These are phyloP conservation scores for Silurus asotus DNA, from an alignment of 2,113 vertebrate species.

Conservation along the genomic window DNA sequence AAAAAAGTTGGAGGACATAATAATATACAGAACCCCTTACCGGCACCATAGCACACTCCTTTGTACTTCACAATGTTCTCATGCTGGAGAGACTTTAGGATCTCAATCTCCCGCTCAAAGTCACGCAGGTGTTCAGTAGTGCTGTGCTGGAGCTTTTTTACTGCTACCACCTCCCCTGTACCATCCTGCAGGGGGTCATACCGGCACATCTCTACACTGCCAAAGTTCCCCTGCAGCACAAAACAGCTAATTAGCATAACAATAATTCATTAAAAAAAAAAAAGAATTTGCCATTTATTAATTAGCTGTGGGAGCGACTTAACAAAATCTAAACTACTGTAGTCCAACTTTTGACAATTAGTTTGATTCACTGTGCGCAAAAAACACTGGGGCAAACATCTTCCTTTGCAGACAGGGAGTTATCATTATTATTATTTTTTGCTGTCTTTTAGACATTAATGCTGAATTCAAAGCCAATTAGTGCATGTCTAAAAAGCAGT, in stretches of 20 bases:
- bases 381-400: not conserved
- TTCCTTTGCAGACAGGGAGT: not conserved
- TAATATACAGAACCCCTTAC: slow-evolving; percentile 63
- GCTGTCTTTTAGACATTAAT: not conserved
- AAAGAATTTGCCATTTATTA: not conserved
- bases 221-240: slow-evolving; percentile 88
- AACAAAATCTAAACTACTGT: not conserved
- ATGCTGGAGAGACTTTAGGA: slow-evolving; percentile 95
- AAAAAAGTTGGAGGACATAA: not conserved
- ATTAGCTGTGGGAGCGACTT: not conserved
- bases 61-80: slow-evolving; percentile 99
- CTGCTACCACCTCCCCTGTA: slow-evolving; percentile 96
- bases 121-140: slow-evolving; percentile 92
- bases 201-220: slow-evolving; percentile 96
- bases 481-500: not conserved
- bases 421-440: not conserved
- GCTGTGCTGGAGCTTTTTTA: slow-evolving; percentile 96
- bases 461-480: not conserved
- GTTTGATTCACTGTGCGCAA: not conserved
- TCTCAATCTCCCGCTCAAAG: slow-evolving; percentile 97
- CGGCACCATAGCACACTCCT: slow-evolving; percentile 96
- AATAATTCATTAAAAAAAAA: not conserved
- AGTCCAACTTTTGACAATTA: not conserved
- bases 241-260: not conserved
- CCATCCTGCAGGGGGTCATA: slow-evolving; percentile 96